Evolutionary conservation across 2,113 vertebrate genomes (phyloP).

Genomic region (Rhineura floridana): DNA sequence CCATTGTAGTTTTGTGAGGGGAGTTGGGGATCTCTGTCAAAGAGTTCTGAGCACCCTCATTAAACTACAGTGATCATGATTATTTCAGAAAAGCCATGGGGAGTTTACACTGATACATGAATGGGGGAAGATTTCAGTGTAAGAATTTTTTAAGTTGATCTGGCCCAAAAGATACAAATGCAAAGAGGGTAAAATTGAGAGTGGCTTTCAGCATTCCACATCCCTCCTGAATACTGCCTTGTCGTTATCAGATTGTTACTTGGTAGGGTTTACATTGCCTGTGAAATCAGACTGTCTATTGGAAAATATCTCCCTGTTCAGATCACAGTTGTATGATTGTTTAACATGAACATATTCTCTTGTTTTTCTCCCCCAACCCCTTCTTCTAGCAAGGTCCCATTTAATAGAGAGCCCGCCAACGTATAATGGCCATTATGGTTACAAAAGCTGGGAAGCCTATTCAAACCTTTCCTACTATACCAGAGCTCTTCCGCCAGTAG

Average conservation of each 20-base stretch:
- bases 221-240: background rate
- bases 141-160: background rate
- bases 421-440: conserved; percentile 88
- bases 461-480: conserved; percentile 96
- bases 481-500: conserved; percentile 88
- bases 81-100: background rate
- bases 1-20: background rate
- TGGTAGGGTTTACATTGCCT: background rate
- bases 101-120: background rate
- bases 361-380: background rate
- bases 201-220: background rate
- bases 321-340: background rate
- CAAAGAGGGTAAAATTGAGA: background rate
- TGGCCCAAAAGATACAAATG: background rate
- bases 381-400: conserved; percentile 86
- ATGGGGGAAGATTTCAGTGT: background rate
- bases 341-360: background rate
- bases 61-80: background rate
- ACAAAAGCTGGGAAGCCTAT: conserved; percentile 95
- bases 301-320: background rate
- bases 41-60: background rate
- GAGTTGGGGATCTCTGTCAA: background rate
- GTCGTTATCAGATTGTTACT: background rate
- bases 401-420: conserved; percentile 94
- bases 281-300: background rate